These are phyloP conservation scores for Pseudopodoces humilis DNA, from an alignment of 2,113 vertebrate species.

Conservation along the genomic window DNA sequence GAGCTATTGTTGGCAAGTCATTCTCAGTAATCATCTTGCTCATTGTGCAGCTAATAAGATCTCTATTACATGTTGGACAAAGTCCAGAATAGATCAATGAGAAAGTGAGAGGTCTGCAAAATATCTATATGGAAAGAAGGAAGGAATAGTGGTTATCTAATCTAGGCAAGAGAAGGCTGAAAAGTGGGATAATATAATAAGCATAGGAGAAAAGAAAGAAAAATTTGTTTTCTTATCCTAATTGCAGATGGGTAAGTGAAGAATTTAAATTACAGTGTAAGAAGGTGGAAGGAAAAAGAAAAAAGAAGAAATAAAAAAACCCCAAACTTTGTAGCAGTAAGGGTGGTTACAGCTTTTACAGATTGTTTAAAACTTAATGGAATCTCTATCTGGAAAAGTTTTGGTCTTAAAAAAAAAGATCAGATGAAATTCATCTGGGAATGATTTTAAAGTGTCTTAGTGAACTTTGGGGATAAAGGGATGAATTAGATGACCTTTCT, in stretches of 20 bases:
- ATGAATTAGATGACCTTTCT: not conserved
- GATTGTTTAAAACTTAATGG: not conserved
- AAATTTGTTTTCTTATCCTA: not conserved
- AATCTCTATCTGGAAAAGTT: not conserved
- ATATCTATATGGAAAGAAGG: not conserved
- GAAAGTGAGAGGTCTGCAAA: not conserved
- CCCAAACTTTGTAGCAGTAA: not conserved
- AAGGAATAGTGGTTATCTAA: not conserved
- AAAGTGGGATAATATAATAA: not conserved
- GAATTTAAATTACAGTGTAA: not conserved
- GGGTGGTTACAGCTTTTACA: not conserved
- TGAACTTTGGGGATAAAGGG: not conserved
- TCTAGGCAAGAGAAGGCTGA: not conserved
- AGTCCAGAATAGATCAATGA: not conserved
- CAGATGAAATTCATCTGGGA: not conserved
- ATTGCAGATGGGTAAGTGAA: not conserved
- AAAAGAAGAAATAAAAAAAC: fast-evolving
- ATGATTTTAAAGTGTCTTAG: not conserved
- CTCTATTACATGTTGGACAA: not conserved
- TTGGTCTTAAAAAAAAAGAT: not conserved
- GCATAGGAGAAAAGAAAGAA: not conserved
- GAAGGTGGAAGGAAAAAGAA: fast-evolving
- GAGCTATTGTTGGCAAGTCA: not conserved
- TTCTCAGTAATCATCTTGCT: not conserved
- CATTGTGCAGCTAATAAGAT: not conserved